Conservation (phyloP, 2,888 invertebrate species). For the Perdita meconis region DNA sequence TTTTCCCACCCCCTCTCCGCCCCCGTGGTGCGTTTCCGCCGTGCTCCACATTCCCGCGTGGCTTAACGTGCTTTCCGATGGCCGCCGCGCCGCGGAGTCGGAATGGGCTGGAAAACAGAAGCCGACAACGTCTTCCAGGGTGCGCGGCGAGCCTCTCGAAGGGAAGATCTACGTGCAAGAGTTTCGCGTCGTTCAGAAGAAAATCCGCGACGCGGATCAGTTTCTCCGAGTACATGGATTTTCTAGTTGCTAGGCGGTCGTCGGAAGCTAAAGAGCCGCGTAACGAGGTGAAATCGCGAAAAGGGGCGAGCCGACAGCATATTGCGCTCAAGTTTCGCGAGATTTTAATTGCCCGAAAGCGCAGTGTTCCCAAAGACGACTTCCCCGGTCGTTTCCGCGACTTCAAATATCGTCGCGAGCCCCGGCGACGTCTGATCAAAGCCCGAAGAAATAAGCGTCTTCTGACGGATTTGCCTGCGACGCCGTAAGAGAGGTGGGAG, state of each 20-base stretch:
- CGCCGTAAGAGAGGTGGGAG: background rate
- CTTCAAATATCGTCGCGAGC: conserved; percentile 56
- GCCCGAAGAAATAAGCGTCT: conserved; percentile 54
- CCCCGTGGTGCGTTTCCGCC: conserved; percentile 20
- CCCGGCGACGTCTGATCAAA: conserved; percentile 62
- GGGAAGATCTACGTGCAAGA: background rate
- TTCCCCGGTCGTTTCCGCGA: conserved; percentile 9
- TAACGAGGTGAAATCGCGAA: conserved; percentile 28
- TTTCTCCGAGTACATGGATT: too few relatives aligned
- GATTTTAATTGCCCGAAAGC: conserved; percentile 64
- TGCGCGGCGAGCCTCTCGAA: background rate
- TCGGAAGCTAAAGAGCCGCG: conserved; percentile 15
- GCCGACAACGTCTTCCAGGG: background rate
- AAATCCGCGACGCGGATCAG: background rate
- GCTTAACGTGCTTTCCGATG: conserved; percentile 22
- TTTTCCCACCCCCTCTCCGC: conserved; percentile 10
- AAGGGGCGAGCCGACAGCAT: conserved; percentile 10
- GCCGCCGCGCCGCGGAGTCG: background rate
- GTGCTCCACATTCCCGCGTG: conserved; percentile 51
- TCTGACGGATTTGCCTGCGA: conserved; percentile 45
- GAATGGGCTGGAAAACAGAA: background rate
- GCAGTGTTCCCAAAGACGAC: background rate
- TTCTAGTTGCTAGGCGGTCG: background rate
- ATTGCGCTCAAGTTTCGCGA: conserved; percentile 59
- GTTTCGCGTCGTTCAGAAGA: background rate